Percentiles rank a stretch among this genome's conserved stretches.
Conservation (phyloP, 2,888 invertebrate species). For the Spisula subtruncata region DNA sequence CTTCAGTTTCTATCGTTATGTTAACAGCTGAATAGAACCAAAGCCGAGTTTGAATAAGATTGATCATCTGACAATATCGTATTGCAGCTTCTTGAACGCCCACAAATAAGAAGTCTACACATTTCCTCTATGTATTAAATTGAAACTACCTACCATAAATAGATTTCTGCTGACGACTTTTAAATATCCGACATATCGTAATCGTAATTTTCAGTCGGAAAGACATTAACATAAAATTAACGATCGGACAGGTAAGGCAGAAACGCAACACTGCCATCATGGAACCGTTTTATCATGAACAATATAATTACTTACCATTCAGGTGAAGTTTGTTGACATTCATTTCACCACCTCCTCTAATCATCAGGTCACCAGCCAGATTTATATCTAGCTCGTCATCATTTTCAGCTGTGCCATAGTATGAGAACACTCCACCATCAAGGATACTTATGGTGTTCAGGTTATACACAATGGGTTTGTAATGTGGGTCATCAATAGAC, state of each 20-base stretch:
- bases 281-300: neutral
- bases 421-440: conserved; percentile 78
- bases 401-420: conserved; percentile 71
- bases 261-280: too few relatives aligned
- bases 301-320: conserved; percentile 58
- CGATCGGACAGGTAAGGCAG: too few relatives aligned
- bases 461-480: conserved; percentile 58
- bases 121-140: too few relatives aligned
- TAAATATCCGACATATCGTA: too few relatives aligned
- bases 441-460: conserved; percentile 75
- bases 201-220: too few relatives aligned
- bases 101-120: too few relatives aligned
- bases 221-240: too few relatives aligned
- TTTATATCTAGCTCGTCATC: conserved; percentile 68
- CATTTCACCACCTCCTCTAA: conserved; percentile 77
- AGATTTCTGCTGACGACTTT: too few relatives aligned
- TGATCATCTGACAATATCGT: too few relatives aligned
- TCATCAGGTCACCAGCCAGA: conserved; percentile 73
- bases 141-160: too few relatives aligned
- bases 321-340: conserved; percentile 73
- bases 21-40: conserved; percentile 73
- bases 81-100: too few relatives aligned
- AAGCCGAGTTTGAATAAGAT: neutral
- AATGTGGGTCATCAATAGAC: conserved; percentile 58
- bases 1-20: conserved; percentile 79